Conservation (phyloP, 2,797 vertebrate genomes). For the Cyclura pinguis region DNA sequence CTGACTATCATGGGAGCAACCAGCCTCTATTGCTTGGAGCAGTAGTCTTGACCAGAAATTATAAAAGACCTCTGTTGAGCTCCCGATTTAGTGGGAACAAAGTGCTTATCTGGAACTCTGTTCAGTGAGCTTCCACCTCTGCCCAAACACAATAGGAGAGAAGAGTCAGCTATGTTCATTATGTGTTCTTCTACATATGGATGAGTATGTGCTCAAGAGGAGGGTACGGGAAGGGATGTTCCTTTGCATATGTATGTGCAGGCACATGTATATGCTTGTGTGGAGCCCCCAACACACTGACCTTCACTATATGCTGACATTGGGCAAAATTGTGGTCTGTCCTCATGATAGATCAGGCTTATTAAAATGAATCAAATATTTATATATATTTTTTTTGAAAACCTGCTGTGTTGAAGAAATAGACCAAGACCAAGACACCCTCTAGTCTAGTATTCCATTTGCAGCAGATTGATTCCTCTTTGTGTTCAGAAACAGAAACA, state of each 20-base stretch:
- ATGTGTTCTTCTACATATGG: neutral
- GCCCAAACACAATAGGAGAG: too few relatives aligned
- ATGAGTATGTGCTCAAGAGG: neutral
- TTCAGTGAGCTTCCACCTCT: too few relatives aligned
- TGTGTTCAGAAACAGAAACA: neutral
- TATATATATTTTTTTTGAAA: neutral
- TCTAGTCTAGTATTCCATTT: neutral
- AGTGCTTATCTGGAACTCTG: too few relatives aligned
- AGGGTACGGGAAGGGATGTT: neutral
- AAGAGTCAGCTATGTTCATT: neutral
- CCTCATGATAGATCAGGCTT: neutral
- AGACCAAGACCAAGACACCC: neutral
- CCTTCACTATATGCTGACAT: too few relatives aligned
- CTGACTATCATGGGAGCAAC: too few relatives aligned
- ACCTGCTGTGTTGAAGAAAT: neutral
- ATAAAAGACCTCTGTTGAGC: too few relatives aligned
- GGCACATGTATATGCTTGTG: neutral
- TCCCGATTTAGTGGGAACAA: too few relatives aligned
- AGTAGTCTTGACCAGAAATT: too few relatives aligned
- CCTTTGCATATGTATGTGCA: neutral
- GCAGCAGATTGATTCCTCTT: neutral
- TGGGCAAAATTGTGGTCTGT: too few relatives aligned
- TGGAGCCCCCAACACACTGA: too few relatives aligned
- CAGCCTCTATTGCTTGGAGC: too few relatives aligned
- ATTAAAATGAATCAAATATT: neutral